Percentiles rank a stretch among this genome's conserved stretches.
Conservation (phyloP, 2,797 vertebrate genomes). For the Lagodon rhomboides region DNA sequence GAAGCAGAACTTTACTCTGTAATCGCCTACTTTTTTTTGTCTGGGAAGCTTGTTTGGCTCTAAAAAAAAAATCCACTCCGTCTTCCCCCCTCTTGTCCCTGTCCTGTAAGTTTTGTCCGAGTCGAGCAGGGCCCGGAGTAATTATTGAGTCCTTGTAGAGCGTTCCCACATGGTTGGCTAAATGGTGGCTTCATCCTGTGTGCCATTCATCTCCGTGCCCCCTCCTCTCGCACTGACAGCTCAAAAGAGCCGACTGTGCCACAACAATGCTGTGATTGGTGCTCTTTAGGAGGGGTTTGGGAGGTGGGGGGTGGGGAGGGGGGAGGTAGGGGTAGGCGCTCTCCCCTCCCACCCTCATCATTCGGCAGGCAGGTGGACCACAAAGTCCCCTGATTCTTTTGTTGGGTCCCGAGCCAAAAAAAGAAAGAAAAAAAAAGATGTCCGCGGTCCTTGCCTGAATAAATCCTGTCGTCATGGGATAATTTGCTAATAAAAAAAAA, state of each 20-base stretch:
- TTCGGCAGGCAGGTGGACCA: slow-evolving; percentile 98
- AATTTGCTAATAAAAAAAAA: slow-evolving; percentile 90
- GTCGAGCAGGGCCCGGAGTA: slow-evolving; percentile 88
- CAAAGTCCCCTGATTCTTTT: slow-evolving; percentile 99
- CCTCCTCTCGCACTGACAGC: slow-evolving; percentile 94
- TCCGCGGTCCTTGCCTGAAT: slow-evolving; percentile 93
- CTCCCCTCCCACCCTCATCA: slow-evolving; percentile 93
- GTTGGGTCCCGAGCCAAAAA: slow-evolving; percentile 86
- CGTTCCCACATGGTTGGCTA: slow-evolving; percentile 97
- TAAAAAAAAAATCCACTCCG: slow-evolving; percentile 12
- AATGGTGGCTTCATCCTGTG: slow-evolving; percentile 95
- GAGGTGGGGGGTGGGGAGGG: slow-evolving; percentile 48
- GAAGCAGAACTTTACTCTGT: background rate
- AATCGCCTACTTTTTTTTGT: too few species aligned
- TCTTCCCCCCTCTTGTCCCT: slow-evolving; percentile 39
- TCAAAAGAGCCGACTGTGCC: slow-evolving; percentile 99
- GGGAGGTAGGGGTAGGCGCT: slow-evolving; percentile 37
- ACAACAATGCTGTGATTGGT: slow-evolving; percentile 99
- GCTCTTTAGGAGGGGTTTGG: slow-evolving; percentile 94
- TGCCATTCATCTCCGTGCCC: slow-evolving; percentile 95
- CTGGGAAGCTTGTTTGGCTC: background rate
- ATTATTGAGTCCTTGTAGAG: slow-evolving; percentile 93
- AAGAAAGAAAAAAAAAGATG: slow-evolving; percentile 81
- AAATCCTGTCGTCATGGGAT: slow-evolving; percentile 97
- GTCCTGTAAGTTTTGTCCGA: slow-evolving; percentile 85